Evolutionary conservation across 2,797 vertebrate species (phyloP), one percentile per base, ranked within the genome.

Genomic region (Perodicticus potto): DNA sequence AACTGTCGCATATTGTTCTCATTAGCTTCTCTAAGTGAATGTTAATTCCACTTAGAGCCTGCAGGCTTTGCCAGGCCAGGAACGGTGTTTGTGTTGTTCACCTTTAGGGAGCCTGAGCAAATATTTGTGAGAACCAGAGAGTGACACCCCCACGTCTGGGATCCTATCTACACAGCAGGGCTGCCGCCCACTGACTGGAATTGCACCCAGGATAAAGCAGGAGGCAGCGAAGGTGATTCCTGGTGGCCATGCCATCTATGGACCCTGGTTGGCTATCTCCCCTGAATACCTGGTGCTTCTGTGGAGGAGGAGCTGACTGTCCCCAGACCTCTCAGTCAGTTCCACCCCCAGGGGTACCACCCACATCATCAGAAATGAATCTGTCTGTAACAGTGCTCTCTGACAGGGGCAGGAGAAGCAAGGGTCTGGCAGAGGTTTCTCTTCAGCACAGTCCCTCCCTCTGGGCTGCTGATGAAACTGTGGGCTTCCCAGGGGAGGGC

Each of bases 31-130:
- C 96, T 94, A 91, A 96, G 94, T 96, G 97, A 95, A 94, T 89
- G 53, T 94, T 97, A 96, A 97, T 97, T 96, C 89, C 94, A 63
- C 84, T 93, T 91, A 97, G 70, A 93, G 93, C 91, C 73, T 6
- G 22, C 25, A 40, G 83, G 73, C 91, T 78, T 95, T 19, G 45
- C 43, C 7, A 73, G 49, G 95, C 57, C 12, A 3, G 34, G 72
- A 27, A 61, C 74, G 4, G 0, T 37, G 73, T 81, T 29, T 45
- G 8, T 4, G 74, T 65, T 27, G 78, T 29, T 93, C 74, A 87
- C 97, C 93, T 94, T 74, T 93, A 81, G 86, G 83, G 84, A 95
- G 89, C 91, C 91, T 87, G 91, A 96, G 84, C 93, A 97, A 97
- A 97, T 97, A 96, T 97, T 97, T 96, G 94, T 78, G 32, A 72